These are phyloP conservation scores for Phymastichus coffea DNA, from an alignment of 1,140 invertebrate genomes.

Conservation along the genomic window DNA sequence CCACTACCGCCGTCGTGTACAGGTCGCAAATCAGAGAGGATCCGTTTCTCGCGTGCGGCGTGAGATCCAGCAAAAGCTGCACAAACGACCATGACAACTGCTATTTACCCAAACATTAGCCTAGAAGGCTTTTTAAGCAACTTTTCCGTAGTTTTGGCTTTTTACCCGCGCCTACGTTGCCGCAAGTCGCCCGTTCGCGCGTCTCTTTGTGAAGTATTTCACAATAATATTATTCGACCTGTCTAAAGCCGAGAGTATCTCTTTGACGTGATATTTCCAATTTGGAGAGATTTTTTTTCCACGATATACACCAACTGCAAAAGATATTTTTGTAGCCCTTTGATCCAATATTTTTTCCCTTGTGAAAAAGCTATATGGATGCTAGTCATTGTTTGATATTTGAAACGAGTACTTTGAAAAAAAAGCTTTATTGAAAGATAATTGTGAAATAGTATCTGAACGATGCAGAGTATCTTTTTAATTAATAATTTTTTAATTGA, in stretches of 20 bases:
- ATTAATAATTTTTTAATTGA: too few species aligned
- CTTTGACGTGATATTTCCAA: neutral
- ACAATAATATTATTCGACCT: neutral
- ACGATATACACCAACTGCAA: too few species aligned
- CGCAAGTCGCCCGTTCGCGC: neutral
- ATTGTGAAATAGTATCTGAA: too few species aligned
- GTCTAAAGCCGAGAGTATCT: too few species aligned
- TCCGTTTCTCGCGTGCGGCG: neutral
- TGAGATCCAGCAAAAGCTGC: neutral
- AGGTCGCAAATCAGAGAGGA: neutral
- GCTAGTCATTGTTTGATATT: too few species aligned
- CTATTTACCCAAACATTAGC: slow-evolving; percentile 6
- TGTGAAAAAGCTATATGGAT: too few species aligned
- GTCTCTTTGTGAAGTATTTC: slow-evolving; percentile 3
- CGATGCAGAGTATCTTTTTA: too few species aligned
- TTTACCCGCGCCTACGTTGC: neutral
- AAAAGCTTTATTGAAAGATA: too few species aligned
- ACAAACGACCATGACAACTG: neutral
- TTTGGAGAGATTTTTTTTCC: neutral
- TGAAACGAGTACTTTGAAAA: too few species aligned
- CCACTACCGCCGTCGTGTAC: neutral
- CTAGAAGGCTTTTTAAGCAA: neutral
- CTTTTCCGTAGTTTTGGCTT: neutral
- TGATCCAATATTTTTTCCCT: too few species aligned
- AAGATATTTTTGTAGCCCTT: too few species aligned